Evolutionary conservation across 2,797 vertebrate species (phyloP).

Genomic region (Lepus townsendii): DNA sequence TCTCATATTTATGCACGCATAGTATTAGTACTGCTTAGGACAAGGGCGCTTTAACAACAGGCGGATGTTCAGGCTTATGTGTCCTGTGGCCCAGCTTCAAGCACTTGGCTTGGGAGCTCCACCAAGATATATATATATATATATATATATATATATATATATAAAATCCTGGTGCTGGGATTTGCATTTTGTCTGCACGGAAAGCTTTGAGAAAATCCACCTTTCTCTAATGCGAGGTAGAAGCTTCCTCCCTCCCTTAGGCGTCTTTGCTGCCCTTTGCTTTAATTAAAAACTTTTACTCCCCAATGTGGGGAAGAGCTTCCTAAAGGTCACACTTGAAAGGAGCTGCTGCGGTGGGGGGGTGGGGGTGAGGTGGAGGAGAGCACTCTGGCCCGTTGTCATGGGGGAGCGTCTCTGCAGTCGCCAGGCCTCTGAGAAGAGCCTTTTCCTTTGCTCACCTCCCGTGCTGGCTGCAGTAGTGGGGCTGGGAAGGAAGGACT

Average conservation of each 20-base stretch:
- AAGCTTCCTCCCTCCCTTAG: slow-evolving; percentile 79
- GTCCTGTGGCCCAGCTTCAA: not conserved
- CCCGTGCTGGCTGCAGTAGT: not conserved
- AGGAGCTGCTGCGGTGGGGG: slow-evolving; percentile 64
- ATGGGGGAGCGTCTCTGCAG: slow-evolving; percentile 49
- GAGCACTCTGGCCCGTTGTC: slow-evolving; percentile 61
- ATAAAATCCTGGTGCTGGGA: slow-evolving; percentile 29
- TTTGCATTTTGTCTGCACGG: slow-evolving; percentile 64
- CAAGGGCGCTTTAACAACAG: not conserved
- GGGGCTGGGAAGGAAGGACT: slow-evolving; percentile 4
- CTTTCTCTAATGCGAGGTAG: slow-evolving; percentile 78
- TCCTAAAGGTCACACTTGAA: slow-evolving; percentile 87
- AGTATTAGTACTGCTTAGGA: not conserved
- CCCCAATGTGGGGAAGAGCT: slow-evolving; percentile 82
- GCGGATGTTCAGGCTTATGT: not conserved
- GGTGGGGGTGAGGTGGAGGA: slow-evolving; percentile 71
- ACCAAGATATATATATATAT: too few relatives aligned
- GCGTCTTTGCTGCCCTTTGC: slow-evolving; percentile 85
- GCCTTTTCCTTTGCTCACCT: slow-evolving; percentile 72
- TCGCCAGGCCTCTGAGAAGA: slow-evolving; percentile 58
- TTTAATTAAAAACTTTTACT: slow-evolving; percentile 86
- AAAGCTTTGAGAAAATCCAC: slow-evolving; percentile 83
- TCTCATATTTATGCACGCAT: not conserved
- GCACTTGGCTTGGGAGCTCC: not conserved
- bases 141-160: too few relatives aligned